Conservation (phyloP, 2,113 vertebrate genomes). For the Emydocephalus ijimae region DNA sequence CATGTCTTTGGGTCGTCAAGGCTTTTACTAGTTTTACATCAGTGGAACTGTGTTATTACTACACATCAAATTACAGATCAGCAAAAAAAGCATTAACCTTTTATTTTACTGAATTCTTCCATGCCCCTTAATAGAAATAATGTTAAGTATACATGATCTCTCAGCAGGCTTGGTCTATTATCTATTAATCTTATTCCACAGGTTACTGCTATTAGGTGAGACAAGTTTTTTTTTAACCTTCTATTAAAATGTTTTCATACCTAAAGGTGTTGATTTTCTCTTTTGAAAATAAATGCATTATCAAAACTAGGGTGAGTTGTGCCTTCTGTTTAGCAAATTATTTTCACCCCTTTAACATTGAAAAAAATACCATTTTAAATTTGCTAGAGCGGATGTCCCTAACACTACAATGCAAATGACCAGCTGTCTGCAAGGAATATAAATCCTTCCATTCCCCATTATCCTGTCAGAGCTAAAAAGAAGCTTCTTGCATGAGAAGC, state of each 20-base stretch:
- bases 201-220: constrained; percentile 30
- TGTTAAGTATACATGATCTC: not conserved
- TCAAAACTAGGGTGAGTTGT: not conserved
- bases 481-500: too few species aligned
- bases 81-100: not conserved
- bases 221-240: constrained; percentile 20
- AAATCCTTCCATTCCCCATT: too few species aligned
- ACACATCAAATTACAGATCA: not conserved
- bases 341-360: not conserved
- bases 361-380: not conserved
- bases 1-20: not conserved
- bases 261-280: constrained; percentile 7
- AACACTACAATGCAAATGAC: not conserved
- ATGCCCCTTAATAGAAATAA: not conserved
- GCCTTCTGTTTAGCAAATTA: not conserved
- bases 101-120: not conserved
- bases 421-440: too few species aligned
- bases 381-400: not conserved
- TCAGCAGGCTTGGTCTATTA: not conserved
- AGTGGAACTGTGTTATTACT: not conserved
- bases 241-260: constrained; percentile 33
- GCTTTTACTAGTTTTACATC: not conserved
- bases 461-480: too few species aligned
- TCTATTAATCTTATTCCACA: constrained; percentile 26
- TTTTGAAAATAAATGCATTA: not conserved